phyloP scores from a whole-genome alignment of 2,797 vertebrate species.

The Heterohyrax brucei region DNA sequence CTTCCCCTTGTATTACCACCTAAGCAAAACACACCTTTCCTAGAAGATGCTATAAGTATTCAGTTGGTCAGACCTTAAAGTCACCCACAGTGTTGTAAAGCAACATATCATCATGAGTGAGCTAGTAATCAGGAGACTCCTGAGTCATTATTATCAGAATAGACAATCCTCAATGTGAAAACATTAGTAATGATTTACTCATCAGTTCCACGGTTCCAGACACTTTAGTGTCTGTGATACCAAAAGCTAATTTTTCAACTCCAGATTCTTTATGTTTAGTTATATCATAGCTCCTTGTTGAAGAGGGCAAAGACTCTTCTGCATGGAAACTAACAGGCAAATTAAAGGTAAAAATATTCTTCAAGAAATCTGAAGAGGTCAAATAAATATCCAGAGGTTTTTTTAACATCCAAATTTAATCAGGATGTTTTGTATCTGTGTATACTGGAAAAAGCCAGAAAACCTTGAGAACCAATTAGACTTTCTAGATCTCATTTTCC shows the following conservation, averaged over 20 bases:
- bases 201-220: slow-evolving; percentile 30
- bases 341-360: slow-evolving; percentile 67
- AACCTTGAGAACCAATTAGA: slow-evolving; percentile 2
- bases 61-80: slow-evolving; percentile 38
- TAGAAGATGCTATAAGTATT: slow-evolving; percentile 2
- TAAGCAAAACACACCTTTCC: slow-evolving; percentile 64
- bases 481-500: neutral
- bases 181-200: slow-evolving; percentile 30
- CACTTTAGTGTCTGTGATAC: slow-evolving; percentile 9
- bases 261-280: slow-evolving; percentile 28
- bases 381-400: neutral
- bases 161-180: neutral
- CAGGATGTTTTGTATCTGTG: slow-evolving; percentile 37
- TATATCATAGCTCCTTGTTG: slow-evolving; percentile 20
- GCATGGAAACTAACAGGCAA: neutral
- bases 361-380: slow-evolving; percentile 30
- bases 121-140: neutral
- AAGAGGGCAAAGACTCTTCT: slow-evolving; percentile 30
- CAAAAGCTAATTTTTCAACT: slow-evolving; percentile 35
- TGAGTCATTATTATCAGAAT: slow-evolving; percentile 48
- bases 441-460: neutral
- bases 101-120: slow-evolving; percentile 42
- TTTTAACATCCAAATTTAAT: slow-evolving; percentile 43
- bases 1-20: slow-evolving; percentile 22
- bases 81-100: slow-evolving; percentile 7